Conservation (phyloP, 2,888 invertebrate species). For the Rhamphomyia laevipes region DNA sequence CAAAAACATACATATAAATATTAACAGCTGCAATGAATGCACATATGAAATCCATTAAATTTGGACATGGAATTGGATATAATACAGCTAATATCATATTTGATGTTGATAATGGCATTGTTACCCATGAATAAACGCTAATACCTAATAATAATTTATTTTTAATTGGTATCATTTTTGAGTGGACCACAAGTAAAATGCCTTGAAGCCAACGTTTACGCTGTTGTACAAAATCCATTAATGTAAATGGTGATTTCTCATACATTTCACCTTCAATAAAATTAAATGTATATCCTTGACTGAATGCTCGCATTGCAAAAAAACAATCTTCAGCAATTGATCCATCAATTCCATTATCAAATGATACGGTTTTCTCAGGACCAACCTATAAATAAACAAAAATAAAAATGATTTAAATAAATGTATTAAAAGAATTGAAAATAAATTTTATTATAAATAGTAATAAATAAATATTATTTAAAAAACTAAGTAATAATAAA, state of each 20-base stretch:
- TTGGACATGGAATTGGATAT: constrained; percentile 79
- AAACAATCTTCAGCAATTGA: constrained; percentile 97
- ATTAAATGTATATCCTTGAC: constrained; percentile 82
- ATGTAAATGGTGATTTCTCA: constrained; percentile 92
- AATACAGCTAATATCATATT: constrained; percentile 74
- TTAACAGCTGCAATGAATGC: constrained; percentile 88
- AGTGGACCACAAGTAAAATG: constrained; percentile 78
- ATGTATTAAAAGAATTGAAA: constrained; percentile 3
- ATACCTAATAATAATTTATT: constrained; percentile 73
- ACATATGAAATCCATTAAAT: constrained; percentile 71
- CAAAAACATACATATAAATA: constrained; percentile 96
- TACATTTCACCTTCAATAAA: constrained; percentile 98
- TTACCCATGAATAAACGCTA: constrained; percentile 93
- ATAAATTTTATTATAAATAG: too few relatives aligned
- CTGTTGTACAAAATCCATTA: constrained; percentile 92
- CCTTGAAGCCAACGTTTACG: constrained; percentile 94
- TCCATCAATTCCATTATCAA: constrained; percentile 92
- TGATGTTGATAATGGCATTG: constrained; percentile 82
- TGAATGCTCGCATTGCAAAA: constrained; percentile 91
- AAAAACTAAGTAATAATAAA: too few relatives aligned
- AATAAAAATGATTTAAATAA: constrained; percentile 1
- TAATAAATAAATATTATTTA: too few relatives aligned
- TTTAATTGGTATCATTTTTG: constrained; percentile 64
- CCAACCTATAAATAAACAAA: constrained; percentile 50
- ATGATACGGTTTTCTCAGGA: constrained; percentile 85